Base-by-base conservation (phyloP, 92 coral and sea anemone genomes). In the Metridium senile region DNA sequence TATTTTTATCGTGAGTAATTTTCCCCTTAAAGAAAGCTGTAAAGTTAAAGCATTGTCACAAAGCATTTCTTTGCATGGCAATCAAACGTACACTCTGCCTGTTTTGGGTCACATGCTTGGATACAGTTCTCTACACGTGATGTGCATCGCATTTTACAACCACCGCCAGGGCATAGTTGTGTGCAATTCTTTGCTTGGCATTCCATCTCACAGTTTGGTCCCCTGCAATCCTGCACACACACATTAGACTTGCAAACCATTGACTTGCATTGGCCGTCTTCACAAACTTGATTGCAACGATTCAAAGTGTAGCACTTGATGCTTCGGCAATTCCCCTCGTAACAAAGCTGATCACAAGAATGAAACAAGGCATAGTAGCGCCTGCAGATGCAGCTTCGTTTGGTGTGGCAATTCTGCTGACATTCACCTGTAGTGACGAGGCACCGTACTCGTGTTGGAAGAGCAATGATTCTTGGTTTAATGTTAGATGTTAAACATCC, bases 81-180 rank as follows among this genome's bases (percentile, higher is more conserved):
- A 61, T 80, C 87, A 33, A 75, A 87, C 9, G 66, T 70, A 39
- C 91, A 87, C 43, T 68, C 80, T 25, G 81, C 91, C 2, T 39
- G 72, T 6, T 46, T 39, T 13, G 72, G 69, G 31, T 53, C 83
- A 49, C 87, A 87, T 13, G 87, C 78, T 65, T 87, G 91, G 29
- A 81, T 77, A 46, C 91, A 87, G 58, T 74, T 76, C 26, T 87
- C 77, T 25, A 87, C 91, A 25, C 83, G 72, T 63, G 87, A 63
- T 30, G 87, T 82, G 83, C 91, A 87, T 58, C 73, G 67, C 91
- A 87, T 87, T 26, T 46, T 63, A 75, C 91, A 87, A 6, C 73
- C 84, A n/a, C 87, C 87, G 16, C 74, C 76, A 18, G 87, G 87
- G 45, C 91, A 87, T 43, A 77, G 29, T 74, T 87, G 91, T n/a